Evolutionary conservation across 1,140 invertebrate species (phyloP).

Genomic region (Steinernema khuongi): DNA sequence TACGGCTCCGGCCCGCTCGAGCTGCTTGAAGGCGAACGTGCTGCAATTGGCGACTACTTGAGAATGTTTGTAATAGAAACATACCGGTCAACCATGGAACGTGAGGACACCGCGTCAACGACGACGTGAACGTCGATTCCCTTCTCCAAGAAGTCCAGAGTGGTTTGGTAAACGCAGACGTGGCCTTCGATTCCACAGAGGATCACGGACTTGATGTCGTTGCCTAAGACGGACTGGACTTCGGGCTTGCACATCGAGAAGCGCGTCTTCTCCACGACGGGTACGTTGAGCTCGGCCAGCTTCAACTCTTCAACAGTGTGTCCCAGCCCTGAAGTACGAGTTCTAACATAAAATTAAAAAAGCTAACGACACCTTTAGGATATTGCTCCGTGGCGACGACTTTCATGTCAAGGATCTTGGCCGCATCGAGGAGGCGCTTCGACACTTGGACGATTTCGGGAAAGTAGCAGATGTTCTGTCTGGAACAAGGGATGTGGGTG

Average conservation of each 20-base stretch:
- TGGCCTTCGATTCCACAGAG: slow-evolving; percentile 83
- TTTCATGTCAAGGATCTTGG: slow-evolving; percentile 71
- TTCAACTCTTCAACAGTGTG: slow-evolving; percentile 73
- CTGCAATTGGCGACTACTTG: neutral
- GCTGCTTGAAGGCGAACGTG: slow-evolving; percentile 64
- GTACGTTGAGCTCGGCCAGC: slow-evolving; percentile 55
- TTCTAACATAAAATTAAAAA: neutral
- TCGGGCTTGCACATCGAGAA: slow-evolving; percentile 79
- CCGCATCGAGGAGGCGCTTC: slow-evolving; percentile 68
- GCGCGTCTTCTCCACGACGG: slow-evolving; percentile 62
- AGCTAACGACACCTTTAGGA: slow-evolving; percentile 63
- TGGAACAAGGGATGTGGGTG: slow-evolving; percentile 24
- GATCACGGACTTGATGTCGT: slow-evolving; percentile 65
- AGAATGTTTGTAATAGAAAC: neutral
- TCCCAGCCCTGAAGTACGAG: slow-evolving; percentile 65
- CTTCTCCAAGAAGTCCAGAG: slow-evolving; percentile 66
- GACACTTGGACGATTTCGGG: slow-evolving; percentile 71
- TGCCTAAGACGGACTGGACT: slow-evolving; percentile 63
- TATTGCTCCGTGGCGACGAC: slow-evolving; percentile 77
- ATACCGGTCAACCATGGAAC: slow-evolving; percentile 66
- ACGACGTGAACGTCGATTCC: slow-evolving; percentile 74
- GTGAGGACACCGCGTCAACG: slow-evolving; percentile 76
- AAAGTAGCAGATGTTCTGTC: slow-evolving; percentile 69
- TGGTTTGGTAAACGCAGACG: slow-evolving; percentile 67
- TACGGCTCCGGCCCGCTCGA: slow-evolving; percentile 71